Base-by-base conservation (phyloP, 2,113 vertebrate species). In the Mus spicilegus region DNA sequence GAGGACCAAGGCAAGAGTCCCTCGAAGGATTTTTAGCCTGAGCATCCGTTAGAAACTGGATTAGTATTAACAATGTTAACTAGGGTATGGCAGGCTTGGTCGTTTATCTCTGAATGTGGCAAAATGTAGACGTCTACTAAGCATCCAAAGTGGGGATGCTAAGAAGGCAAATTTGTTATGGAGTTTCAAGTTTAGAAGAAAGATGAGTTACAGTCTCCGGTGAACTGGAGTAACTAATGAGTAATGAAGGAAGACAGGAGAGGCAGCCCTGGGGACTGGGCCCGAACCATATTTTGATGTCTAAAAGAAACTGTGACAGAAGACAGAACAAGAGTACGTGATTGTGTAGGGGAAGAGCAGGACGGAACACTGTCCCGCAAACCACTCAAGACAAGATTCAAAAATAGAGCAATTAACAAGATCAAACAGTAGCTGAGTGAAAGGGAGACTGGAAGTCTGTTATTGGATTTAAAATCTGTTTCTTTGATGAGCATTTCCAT, bases 401-500 rank as follows among this genome's bases (percentile, higher is more conserved):
- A 87, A 89, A 89, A n/a, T 58, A 42, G 77, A 16, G 46, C 56
- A 33, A 67, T 80, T 89, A 56, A 54, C 20, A 49, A 14, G 17
- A 72, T 91, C 54, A 84, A 87, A 93, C 72, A 8, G 30, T 87
- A 7, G 58, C 51, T 90, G 61, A 65, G 2, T 90, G 91, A 94
- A 46, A 93, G 9, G 19, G 87, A n/a, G 30, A 36, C 30, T 49
- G 5, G 77, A 89, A 84, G 65, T 78, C 54, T 70, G 54, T 70
- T 77, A 67, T 65, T 65, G 36, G 36, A 56, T 87, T 91, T 70
- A 87, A 81, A 90, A 75, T 70, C 19, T 87, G 16, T 67, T 78
- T 84, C 14, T 82, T 20, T 87, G 36, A 63, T 90, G 42, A 89
- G 3, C 2, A 54, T 7, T 24, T 95, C 86, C 46, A 89, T 58